Base-by-base conservation (phyloP, 30 jellyfish, hydroid and myxozoan genomes). In the Aurelia sp. region DNA sequence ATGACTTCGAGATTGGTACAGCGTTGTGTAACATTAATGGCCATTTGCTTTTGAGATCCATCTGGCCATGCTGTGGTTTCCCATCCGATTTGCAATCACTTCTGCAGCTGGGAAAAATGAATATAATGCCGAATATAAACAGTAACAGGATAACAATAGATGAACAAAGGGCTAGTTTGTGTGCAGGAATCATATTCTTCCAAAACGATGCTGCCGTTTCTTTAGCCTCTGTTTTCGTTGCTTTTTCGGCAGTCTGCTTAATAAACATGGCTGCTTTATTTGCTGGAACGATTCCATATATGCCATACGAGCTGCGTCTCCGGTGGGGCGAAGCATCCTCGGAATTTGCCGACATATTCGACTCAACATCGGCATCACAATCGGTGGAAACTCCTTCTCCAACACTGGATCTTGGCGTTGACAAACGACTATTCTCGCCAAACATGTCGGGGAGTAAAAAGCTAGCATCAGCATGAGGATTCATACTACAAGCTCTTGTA, bases 341-440 rank as follows among this genome's bases (percentile, higher is more conserved):
- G 59, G 96, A 87, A 40, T 72, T 68, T 5, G 72, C 85, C 13
- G 96, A 87, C 90, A 87, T 71, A 58, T 87, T 87, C 8, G 96
- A 87, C 48, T 87, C 96, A 30, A 87, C 96, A 67, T 87, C 96
- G 38, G 96, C 96, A 16, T 87, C 96, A 69, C 96, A 87, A 30
- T 87, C 96, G 13, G 90, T 87, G 24, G 96, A 87, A 51, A 76
- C 57, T 13, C 90, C 96, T 48, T 85, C 95, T n/a, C 96, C 90
- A 47, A 87, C 76, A 55, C 96, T 87, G 67, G 90, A 75, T 57
- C 96, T 76, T 3, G 96, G 96, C 4, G 96, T 72, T 0, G 96
- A 87, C 73, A 35, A 87, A 15, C 90, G 89, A 63, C 96, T 87
- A 48, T 57, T 72, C 15, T 87, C 96, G 35, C 48, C 47, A 57